Evolutionary conservation across 2,888 invertebrate species (phyloP).

Genomic region (Rotaria magnacalcarata): DNA sequence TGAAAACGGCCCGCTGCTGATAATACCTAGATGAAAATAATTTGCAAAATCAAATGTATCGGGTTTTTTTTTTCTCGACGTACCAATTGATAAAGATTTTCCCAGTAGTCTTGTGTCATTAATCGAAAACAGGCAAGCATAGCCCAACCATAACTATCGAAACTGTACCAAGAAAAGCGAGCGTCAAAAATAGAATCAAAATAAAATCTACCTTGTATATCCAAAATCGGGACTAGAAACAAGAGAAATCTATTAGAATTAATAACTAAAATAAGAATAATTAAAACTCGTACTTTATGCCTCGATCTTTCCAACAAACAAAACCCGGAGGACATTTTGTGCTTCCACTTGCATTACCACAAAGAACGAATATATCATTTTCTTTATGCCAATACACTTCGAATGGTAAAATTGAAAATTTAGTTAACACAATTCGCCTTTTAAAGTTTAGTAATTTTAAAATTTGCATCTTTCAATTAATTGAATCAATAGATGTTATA

Average conservation of each 20-base stretch:
- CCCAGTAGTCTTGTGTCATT: constrained; percentile 99
- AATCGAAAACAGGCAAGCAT: constrained; percentile 90
- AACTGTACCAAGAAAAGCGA: background rate
- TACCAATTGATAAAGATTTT: constrained; percentile 92
- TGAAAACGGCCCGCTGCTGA: constrained; percentile 93
- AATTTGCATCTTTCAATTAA: no score
- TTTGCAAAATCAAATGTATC: no score
- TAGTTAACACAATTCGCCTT: no score
- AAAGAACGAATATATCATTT: background rate
- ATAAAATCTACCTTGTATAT: constrained; percentile 27
- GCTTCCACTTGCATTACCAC: constrained; percentile 28
- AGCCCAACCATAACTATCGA: constrained; percentile 72
- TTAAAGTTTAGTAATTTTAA: no score
- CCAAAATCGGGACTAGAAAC: constrained; percentile 8
- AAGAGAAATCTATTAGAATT: background rate
- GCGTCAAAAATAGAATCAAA: no score
- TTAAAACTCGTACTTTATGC: background rate
- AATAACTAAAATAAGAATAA: background rate
- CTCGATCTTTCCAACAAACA: constrained; percentile 12
- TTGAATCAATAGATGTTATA: no score
- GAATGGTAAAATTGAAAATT: no score
- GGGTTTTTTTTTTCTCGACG: constrained; percentile 48
- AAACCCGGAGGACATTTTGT: background rate
- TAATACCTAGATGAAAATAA: constrained; percentile 66
- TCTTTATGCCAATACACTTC: constrained; percentile 13